Percentiles rank a stretch among this genome's conserved stretches.
Evolutionary conservation across 2,797 vertebrate species (phyloP).

Genomic region (Brotogeris chrysoptera): DNA sequence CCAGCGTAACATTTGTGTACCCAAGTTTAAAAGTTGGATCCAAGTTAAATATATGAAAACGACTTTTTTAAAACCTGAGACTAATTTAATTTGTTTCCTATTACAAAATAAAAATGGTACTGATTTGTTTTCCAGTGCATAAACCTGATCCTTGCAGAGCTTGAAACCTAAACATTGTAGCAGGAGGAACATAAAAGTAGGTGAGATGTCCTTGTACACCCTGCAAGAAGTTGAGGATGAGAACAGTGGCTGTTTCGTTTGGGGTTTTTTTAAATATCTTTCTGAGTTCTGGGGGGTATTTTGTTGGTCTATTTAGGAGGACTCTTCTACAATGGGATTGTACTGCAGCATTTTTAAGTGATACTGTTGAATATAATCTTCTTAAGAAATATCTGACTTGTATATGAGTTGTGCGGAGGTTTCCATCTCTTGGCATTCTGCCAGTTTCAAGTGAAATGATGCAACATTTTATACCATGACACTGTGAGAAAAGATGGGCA

Average conservation of each 20-base stretch:
- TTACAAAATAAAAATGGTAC: neutral
- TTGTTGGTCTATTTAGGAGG: neutral
- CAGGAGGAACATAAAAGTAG: neutral
- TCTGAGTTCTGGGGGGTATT: neutral
- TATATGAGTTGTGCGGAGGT: neutral
- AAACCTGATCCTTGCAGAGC: neutral
- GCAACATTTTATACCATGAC: neutral
- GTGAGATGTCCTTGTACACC: neutral
- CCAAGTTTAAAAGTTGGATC: neutral
- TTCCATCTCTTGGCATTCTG: neutral
- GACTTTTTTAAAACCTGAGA: neutral
- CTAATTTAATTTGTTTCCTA: neutral
- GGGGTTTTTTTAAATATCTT: neutral
- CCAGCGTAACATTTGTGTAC: neutral
- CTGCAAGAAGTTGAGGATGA: neutral
- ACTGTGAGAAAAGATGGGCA: neutral
- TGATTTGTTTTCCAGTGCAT: neutral
- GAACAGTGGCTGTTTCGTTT: neutral
- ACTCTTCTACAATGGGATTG: neutral
- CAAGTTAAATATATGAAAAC: neutral
- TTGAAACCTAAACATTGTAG: neutral
- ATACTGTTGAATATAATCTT: neutral
- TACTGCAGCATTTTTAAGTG: neutral
- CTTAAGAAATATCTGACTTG: neutral
- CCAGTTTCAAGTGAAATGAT: neutral